These are phyloP conservation scores for Calypte anna DNA, from an alignment of 2,113 vertebrate genomes.

Conservation along the genomic window DNA sequence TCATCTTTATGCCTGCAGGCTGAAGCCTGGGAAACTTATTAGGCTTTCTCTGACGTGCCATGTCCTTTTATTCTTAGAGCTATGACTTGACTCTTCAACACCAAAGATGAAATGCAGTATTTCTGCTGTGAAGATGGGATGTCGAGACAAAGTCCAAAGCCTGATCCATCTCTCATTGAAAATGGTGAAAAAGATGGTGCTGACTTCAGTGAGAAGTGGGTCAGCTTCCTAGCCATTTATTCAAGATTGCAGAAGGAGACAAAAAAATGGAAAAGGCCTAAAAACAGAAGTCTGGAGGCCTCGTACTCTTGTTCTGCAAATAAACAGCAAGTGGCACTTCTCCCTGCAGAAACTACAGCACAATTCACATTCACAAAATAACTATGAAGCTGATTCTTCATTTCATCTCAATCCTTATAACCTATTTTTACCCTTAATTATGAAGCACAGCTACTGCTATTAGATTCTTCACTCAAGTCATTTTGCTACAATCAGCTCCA, in stretches of 20 bases:
- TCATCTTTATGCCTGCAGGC: background rate
- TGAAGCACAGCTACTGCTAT: background rate
- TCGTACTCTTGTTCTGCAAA: background rate
- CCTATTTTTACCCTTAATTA: background rate
- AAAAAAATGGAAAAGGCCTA: background rate
- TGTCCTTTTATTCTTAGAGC: background rate
- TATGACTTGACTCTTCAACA: background rate
- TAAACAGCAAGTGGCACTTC: accelerated
- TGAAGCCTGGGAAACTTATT: conserved; percentile 11
- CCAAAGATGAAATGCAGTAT: background rate
- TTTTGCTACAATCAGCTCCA: conserved; percentile 4
- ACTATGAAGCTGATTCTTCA: background rate
- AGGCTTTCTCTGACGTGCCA: background rate
- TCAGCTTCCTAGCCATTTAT: background rate
- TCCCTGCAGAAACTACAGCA: background rate
- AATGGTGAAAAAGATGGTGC: background rate
- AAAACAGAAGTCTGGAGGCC: background rate
- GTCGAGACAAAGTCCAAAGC: background rate
- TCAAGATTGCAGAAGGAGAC: background rate
- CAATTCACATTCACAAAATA: background rate
- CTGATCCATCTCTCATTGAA: background rate
- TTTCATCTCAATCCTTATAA: background rate
- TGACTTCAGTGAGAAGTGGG: background rate
- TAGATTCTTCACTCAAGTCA: background rate
- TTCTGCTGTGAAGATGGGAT: background rate